Evolutionary conservation across 1,140 invertebrate species (phyloP), one percentile per base, ranked within the genome.

Genomic region (Drosophila santomea): DNA sequence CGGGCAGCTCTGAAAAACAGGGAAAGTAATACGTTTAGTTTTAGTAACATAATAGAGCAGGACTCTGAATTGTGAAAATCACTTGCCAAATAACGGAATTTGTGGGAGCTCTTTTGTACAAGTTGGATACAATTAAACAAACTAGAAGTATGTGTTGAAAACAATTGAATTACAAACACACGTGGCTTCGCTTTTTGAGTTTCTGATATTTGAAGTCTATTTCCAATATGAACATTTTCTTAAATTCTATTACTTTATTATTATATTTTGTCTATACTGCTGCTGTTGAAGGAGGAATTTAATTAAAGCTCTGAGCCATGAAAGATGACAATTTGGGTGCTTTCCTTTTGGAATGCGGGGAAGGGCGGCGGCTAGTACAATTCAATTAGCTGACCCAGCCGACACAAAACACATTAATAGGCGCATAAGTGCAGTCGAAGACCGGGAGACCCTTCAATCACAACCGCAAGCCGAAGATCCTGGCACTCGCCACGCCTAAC

Each of bases 1-100:
- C 93, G 25, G 95, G 95, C 41, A 95, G 88, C 61, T 94, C 95
- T 95, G 93, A 60, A 92, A 93, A 59, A 69, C 78, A 91, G 63
- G 45, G 20, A 39, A 39, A 47, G 23, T n/a, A 32, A 32, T 8
- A 32, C 7, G 32, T 10, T 32, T 10, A 10, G 32, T 32, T 10
- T 7, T 32, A 32, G 7, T 32, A 1, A 28, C 28, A 7, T 7
- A 7, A 28, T 7, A 28, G 28, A 28, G 28, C 6, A 7, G 28
- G 5, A 28, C 6, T 28, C 6, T 23, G 17, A 17, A 17, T 17
- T 17, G 17, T 17, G 17, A 17, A 17, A 17, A 17, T 17, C 17
- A 17, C 17, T 20, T 20, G 20, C 20, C 20, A 20, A 20, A 20
- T 1, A 20, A 20, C 20, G 2, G 20, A 1, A 20, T 20, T 20